Percentiles rank a stretch among this genome's conserved stretches.
These are phyloP conservation scores for Phortica variegata DNA, from an alignment of 1,140 invertebrate species.

Conservation along the genomic window DNA sequence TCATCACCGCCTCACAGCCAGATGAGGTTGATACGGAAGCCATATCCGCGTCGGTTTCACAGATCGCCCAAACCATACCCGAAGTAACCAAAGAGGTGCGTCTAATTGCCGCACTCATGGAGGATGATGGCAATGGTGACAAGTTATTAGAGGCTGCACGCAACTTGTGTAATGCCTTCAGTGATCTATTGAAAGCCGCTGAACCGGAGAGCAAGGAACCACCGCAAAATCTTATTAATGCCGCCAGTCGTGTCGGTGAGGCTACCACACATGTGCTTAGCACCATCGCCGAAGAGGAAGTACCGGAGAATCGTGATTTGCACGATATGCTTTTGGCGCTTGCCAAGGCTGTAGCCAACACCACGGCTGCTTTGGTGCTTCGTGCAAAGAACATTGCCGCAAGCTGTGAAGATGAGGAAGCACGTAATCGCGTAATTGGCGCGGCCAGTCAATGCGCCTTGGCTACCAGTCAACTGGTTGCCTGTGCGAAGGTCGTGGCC, in stretches of 20 bases:
- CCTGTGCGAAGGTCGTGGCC: constrained; percentile 93
- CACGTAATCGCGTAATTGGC: constrained; percentile 86
- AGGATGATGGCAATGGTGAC: constrained; percentile 79
- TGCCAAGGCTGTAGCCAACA: constrained; percentile 95
- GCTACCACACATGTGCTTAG: constrained; percentile 92
- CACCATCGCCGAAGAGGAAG: constrained; percentile 92
- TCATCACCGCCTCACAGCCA: constrained; percentile 79
- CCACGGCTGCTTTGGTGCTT: constrained; percentile 90
- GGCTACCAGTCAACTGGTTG: constrained; percentile 95
- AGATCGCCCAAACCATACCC: constrained; percentile 93
- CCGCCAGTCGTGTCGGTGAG: constrained; percentile 93
- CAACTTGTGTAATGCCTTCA: constrained; percentile 90
- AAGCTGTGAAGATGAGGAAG: constrained; percentile 75
- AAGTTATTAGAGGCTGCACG: constrained; percentile 88
- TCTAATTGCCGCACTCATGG: constrained; percentile 93
- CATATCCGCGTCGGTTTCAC: constrained; percentile 94
- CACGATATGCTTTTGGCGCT: constrained; percentile 84
- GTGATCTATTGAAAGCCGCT: constrained; percentile 89
- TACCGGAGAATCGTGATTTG: constrained; percentile 73
- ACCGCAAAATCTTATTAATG: constrained; percentile 87
- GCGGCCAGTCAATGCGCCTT: constrained; percentile 95
- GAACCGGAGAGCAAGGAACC: constrained; percentile 93
- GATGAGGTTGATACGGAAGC: constrained; percentile 92
- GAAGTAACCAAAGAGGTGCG: constrained; percentile 94
- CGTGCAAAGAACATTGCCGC: constrained; percentile 93